These are phyloP conservation scores for Virgularia gustaviana DNA, from an alignment of 92 coral and sea anemone species.

Conservation along the genomic window DNA sequence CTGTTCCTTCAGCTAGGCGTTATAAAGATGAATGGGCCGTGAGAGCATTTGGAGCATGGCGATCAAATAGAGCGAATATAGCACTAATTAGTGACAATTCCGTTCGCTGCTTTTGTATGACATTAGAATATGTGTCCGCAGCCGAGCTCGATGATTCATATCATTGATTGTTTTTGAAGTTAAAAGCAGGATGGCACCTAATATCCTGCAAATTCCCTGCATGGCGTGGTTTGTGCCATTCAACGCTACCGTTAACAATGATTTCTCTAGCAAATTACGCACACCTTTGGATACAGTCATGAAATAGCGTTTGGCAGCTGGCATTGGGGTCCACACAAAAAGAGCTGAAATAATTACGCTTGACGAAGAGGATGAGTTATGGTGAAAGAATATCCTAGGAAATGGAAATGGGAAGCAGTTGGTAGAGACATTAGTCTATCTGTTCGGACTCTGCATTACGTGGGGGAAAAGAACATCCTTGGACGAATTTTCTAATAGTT, in stretches of 20 bases:
- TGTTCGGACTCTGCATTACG: constrained; percentile 41
- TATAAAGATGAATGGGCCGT: constrained; percentile 48
- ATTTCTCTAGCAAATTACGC: constrained; percentile 1
- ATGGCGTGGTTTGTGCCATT: constrained; percentile 25
- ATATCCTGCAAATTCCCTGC: constrained; percentile 38
- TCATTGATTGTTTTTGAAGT: constrained; percentile 16
- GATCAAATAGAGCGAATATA: constrained; percentile 14
- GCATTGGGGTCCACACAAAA: constrained; percentile 1
- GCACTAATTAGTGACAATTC: not conserved
- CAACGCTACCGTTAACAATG: constrained; percentile 34
- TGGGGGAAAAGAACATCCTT: constrained; percentile 30
- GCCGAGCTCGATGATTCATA: not conserved
- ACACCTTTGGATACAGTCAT: constrained; percentile 30
- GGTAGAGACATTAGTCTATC: constrained; percentile 12
- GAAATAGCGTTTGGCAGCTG: constrained; percentile 22
- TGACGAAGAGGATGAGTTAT: constrained; percentile 25
- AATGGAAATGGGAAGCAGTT: constrained; percentile 29
- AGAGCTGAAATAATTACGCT: not conserved
- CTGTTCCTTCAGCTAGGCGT: constrained; percentile 23
- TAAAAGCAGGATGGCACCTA: constrained; percentile 13
- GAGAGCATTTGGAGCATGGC: constrained; percentile 32
- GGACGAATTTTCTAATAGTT: constrained; percentile 9
- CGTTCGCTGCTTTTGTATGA: not conserved
- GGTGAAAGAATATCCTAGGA: constrained; percentile 24
- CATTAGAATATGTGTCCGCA: not conserved